Base-by-base conservation (phyloP, 2,113 vertebrate genomes). In the Labeo rohita region DNA sequence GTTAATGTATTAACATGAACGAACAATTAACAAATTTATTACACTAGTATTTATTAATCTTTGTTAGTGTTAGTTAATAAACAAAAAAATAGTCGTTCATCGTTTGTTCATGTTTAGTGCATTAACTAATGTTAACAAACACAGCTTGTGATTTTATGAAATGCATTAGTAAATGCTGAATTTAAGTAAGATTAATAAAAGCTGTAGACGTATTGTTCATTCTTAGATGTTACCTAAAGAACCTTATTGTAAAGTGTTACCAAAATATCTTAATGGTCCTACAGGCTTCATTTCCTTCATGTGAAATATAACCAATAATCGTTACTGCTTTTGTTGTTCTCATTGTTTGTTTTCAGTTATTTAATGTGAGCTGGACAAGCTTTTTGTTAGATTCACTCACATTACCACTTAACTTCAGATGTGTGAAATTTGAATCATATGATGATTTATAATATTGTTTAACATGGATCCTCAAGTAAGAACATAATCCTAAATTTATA, bases 281-380 rank as follows among this genome's bases (percentile, higher is more conserved):
- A 43, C 11, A 75, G 73, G 45, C 73, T 75, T 50, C n/a, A 74
- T 74, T 74, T 49, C 10, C 45, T 74, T 74, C 10, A 23, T 49
- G 72, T 49, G 12, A 74, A 15, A 72, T 21, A 28, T 74, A 23
- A 3, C 6, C 23, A n/a, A 7, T 74, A 12, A 47, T n/a, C 6
- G 3, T 47, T 12, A 12, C 18, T 73, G 2, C 16, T 72, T 28
- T 28, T 45, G 39, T 72, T 34, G 28, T 68, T 43, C 15, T 73
- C 16, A 56, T 18, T 16, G 6, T 56, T 54, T 45, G 8, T 11
- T 12, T n/a, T 47, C 68, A 21, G 7, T 9, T 45, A 3, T 72
- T 45, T 9, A 45, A 63, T 39, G 76, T 78, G 23, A 39, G 54
- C 54, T 59, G 18, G 54, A 59, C 2, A 18, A 2, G 0, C 52